Percentiles rank a stretch among this genome's conserved stretches.
phyloP scores from a whole-genome alignment of 2,888 invertebrate genomes.

The Rotaria socialis region DNA sequence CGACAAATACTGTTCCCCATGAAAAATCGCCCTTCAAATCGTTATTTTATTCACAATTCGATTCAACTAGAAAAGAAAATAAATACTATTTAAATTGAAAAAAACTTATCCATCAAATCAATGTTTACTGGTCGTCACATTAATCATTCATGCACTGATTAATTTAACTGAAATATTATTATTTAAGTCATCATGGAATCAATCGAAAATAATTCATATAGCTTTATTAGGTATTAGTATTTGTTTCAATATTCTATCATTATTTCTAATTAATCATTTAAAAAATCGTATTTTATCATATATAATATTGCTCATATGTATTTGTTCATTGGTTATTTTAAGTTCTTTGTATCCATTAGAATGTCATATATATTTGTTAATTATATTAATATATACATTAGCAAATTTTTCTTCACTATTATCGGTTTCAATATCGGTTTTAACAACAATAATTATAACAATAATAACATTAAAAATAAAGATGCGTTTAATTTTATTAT shows the following conservation, averaged over 20 bases:
- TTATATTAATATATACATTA: slow-evolving; percentile 31
- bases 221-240: not conserved
- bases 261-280: not conserved
- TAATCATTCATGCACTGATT: not conserved
- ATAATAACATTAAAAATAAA: not conserved
- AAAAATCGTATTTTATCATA: not conserved
- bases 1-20: not conserved
- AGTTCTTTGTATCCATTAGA: not conserved
- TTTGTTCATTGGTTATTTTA: not conserved
- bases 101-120: not conserved
- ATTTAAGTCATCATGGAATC: not conserved
- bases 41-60: slow-evolving; percentile 1
- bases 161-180: not conserved
- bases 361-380: not conserved
- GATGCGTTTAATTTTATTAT: not conserved
- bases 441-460: not conserved
- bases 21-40: not conserved
- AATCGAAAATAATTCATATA: not conserved
- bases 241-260: not conserved
- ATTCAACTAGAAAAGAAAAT: not conserved
- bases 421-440: not conserved
- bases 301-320: not conserved
- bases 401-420: not conserved
- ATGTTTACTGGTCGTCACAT: not conserved
- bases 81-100: not conserved